These are phyloP conservation scores for Diadumene lineata DNA, from an alignment of 92 coral and sea anemone species.

Conservation along the genomic window DNA sequence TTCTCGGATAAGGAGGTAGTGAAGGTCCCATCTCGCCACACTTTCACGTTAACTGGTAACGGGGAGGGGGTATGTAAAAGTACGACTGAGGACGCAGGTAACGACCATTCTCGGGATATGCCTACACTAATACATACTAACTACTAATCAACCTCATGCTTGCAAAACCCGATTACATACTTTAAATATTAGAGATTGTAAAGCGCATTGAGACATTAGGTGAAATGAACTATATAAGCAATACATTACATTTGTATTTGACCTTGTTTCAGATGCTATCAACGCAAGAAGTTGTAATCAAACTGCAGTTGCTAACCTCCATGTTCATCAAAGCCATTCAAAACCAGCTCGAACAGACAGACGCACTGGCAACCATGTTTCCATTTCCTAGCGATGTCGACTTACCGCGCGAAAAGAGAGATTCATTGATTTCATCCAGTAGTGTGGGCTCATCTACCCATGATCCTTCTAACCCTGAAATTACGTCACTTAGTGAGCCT, in stretches of 20 bases:
- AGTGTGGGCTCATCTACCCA: constrained; percentile 2
- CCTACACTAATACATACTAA: too few relatives aligned
- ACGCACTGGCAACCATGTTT: constrained; percentile 78
- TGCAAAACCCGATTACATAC: too few relatives aligned
- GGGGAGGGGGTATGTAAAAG: too few relatives aligned
- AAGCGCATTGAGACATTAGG: too few relatives aligned
- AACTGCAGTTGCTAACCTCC: constrained; percentile 75
- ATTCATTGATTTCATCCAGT: constrained; percentile 7
- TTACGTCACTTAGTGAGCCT: constrained; percentile 37
- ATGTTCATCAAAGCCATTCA: constrained; percentile 88
- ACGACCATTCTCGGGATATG: too few relatives aligned
- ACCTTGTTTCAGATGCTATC: constrained; percentile 26
- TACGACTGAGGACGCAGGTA: too few relatives aligned
- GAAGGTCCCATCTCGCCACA: too few relatives aligned
- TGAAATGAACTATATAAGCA: not conserved
- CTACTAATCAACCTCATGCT: too few relatives aligned
- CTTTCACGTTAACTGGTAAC: too few relatives aligned
- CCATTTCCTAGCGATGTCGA: constrained; percentile 68
- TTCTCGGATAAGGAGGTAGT: too few relatives aligned
- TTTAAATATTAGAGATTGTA: too few relatives aligned
- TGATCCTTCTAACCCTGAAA: constrained; percentile 31
- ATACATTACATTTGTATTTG: too few relatives aligned
- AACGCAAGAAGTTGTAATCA: constrained; percentile 79
- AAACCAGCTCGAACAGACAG: constrained; percentile 68
- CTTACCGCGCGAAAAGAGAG: constrained; percentile 32